Conservation (phyloP, 2,888 invertebrate species). For the Chymomyza fuscimana region DNA sequence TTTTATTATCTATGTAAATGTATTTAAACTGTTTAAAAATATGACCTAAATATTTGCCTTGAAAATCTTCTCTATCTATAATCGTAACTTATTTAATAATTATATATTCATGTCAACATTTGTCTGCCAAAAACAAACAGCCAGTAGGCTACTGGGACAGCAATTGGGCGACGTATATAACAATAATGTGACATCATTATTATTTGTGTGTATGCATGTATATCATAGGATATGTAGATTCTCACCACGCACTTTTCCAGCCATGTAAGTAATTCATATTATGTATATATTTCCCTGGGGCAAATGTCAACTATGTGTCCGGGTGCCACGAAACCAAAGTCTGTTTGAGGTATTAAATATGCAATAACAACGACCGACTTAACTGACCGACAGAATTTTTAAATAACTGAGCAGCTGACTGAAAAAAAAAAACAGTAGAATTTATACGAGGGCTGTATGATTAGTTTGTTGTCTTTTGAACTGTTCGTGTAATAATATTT, state of each 20-base stretch:
- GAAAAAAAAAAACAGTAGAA: background rate
- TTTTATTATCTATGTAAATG: too few relatives aligned
- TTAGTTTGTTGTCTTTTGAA: too few relatives aligned
- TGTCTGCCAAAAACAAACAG: slow-evolving; percentile 29
- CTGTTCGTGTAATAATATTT: too few relatives aligned
- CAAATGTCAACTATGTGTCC: slow-evolving; percentile 10
- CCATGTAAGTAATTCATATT: slow-evolving; percentile 59
- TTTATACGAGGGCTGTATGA: background rate
- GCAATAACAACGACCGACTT: slow-evolving; percentile 62
- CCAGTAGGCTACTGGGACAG: slow-evolving; percentile 22
- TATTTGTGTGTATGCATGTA: slow-evolving; percentile 20
- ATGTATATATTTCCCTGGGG: slow-evolving; percentile 65
- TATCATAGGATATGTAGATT: slow-evolving; percentile 35
- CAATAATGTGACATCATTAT: slow-evolving; percentile 48
- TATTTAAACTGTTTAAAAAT: too few relatives aligned
- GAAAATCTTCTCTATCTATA: too few relatives aligned
- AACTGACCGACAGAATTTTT: slow-evolving; percentile 31
- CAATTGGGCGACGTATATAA: background rate
- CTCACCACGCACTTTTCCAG: background rate
- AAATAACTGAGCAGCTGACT: background rate
- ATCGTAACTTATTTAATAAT: too few relatives aligned
- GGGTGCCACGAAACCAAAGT: slow-evolving; percentile 3
- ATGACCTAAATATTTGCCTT: too few relatives aligned
- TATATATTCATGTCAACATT: too few relatives aligned
- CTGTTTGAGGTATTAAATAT: slow-evolving; percentile 60